These are phyloP conservation scores for Chelonus insularis DNA, from an alignment of 1,140 invertebrate genomes.

Conservation along the genomic window DNA sequence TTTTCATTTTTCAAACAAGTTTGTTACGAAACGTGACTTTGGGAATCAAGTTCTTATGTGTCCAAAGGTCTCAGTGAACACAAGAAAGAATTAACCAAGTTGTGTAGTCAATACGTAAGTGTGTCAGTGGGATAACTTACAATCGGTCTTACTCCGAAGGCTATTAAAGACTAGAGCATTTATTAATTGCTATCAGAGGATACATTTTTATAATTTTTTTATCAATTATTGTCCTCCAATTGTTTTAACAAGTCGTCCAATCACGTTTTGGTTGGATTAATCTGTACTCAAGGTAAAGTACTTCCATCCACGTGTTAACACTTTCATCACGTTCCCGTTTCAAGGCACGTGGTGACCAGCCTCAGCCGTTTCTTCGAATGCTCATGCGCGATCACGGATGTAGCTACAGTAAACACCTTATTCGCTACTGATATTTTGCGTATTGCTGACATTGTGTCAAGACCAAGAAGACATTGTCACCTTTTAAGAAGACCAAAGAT, in stretches of 20 bases:
- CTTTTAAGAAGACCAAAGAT: too few species aligned
- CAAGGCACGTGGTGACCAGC: slow-evolving; percentile 8
- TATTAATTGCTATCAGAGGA: slow-evolving; percentile 9
- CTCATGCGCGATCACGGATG: not conserved
- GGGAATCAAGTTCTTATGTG: not conserved
- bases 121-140: slow-evolving; percentile 54
- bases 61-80: slow-evolving; percentile 6
- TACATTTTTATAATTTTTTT: not conserved
- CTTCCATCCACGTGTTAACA: slow-evolving; percentile 9
- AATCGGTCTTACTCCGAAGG: slow-evolving; percentile 23
- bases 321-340: slow-evolving; percentile 12
- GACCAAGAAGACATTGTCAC: too few species aligned
- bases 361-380: not conserved
- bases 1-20: too few species aligned
- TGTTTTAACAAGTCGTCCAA: slow-evolving; percentile 2
- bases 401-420: too few species aligned
- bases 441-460: too few species aligned
- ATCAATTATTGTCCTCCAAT: not conserved
- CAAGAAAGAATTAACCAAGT: not conserved
- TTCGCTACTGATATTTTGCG: too few species aligned
- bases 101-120: slow-evolving; percentile 30
- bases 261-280: not conserved
- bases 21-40: slow-evolving; percentile 13
- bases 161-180: too few species aligned
- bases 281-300: slow-evolving; percentile 1